Conservation (phyloP, 2,113 vertebrate genomes). For the Sceloporus tristichus region DNA sequence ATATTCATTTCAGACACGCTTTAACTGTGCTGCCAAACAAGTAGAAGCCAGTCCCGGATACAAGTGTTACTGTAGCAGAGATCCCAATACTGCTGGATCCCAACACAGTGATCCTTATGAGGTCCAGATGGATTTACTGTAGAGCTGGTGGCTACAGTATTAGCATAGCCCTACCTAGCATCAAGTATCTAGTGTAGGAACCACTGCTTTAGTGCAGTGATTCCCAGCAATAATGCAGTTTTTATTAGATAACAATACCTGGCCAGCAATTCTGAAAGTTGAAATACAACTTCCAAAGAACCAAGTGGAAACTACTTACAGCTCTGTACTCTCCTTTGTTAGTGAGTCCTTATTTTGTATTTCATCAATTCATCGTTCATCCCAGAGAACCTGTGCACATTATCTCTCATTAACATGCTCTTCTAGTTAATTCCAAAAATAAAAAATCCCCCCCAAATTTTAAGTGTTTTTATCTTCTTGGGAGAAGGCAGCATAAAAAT, state of each 20-base stretch:
- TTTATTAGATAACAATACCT: no score
- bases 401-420: background rate
- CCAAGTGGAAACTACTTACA: background rate
- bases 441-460: background rate
- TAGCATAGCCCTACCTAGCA: background rate
- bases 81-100: fast-evolving
- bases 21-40: background rate
- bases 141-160: background rate
- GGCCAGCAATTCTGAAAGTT: no score
- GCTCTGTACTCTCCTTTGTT: background rate
- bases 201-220: background rate
- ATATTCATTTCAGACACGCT: fast-evolving
- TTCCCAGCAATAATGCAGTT: no score
- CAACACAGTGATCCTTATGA: background rate
- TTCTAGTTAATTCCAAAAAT: background rate
- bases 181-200: background rate
- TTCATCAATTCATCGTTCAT: background rate
- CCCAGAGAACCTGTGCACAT: background rate
- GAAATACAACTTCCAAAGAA: no score
- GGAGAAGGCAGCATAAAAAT: no score
- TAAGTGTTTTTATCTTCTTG: no score
- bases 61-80: background rate
- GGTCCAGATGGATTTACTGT: fast-evolving
- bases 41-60: conserved; percentile 5
- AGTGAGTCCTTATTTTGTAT: background rate